phyloP scores from a whole-genome alignment of 2,888 invertebrate genomes.

The Nebria brevicollis region DNA sequence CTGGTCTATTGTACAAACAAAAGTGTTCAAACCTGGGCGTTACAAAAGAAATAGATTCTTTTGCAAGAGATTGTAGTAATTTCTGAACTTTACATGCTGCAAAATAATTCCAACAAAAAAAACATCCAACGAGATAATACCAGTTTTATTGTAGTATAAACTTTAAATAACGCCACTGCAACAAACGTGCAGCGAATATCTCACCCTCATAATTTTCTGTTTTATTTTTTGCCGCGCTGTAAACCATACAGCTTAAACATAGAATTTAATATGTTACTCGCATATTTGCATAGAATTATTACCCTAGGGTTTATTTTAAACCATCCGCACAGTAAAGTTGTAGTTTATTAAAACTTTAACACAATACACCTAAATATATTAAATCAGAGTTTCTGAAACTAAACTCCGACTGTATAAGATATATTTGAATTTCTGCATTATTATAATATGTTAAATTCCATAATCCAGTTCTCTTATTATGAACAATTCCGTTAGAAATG shows the following conservation, averaged over 20 bases:
- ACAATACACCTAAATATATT: not conserved
- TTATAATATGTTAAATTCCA: not conserved
- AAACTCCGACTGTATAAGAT: no score
- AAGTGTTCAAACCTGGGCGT: not conserved
- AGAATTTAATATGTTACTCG: not conserved
- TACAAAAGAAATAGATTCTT: not conserved
- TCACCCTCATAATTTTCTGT: not conserved
- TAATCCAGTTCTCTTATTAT: not conserved
- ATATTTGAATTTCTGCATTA: no score
- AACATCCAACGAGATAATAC: not conserved
- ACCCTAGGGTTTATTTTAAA: not conserved
- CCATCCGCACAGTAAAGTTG: not conserved
- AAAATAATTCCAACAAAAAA: not conserved
- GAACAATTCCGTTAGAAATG: not conserved
- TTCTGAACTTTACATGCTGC: not conserved
- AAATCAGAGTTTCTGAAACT: not conserved
- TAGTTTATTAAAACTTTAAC: not conserved
- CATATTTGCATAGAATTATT: not conserved
- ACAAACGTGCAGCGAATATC: not conserved
- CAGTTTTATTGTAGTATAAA: not conserved
- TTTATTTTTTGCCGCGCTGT: not conserved
- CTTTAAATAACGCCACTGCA: not conserved
- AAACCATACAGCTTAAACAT: not conserved
- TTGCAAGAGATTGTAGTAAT: not conserved
- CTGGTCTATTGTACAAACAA: slow-evolving; percentile 6